Percentiles rank a stretch among this genome's conserved stretches.
Conservation (phyloP, 1,140 invertebrate genomes). For the Rhyzopertha dominica region DNA sequence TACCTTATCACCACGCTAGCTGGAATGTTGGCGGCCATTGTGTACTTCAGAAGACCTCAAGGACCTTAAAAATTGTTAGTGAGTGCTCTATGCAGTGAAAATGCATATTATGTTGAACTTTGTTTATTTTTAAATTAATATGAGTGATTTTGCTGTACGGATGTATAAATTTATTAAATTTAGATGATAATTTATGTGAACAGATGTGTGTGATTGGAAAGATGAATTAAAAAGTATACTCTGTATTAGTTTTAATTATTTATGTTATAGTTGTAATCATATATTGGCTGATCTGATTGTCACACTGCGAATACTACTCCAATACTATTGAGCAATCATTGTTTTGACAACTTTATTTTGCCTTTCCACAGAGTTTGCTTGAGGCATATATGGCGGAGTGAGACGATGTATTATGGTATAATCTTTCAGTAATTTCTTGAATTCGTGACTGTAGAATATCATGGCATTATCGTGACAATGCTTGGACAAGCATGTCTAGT, state of each 20-base stretch:
- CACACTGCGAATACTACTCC: neutral
- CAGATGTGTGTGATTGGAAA: neutral
- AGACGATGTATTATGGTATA: too few relatives aligned
- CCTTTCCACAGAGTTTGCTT: neutral
- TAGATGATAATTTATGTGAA: neutral
- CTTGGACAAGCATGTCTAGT: slow-evolving; percentile 1
- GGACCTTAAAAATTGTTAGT: slow-evolving; percentile 40
- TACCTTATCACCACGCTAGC: slow-evolving; percentile 82
- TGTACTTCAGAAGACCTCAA: slow-evolving; percentile 70
- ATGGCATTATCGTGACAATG: neutral
- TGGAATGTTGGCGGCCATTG: slow-evolving; percentile 72
- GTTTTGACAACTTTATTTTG: neutral
- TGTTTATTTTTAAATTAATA: neutral
- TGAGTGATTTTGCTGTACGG: neutral
- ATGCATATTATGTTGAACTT: neutral
- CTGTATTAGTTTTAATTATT: too few relatives aligned
- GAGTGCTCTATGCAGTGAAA: neutral
- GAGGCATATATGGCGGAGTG: too few relatives aligned
- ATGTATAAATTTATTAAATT: neutral
- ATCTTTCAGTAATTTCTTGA: neutral
- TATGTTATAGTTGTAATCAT: too few relatives aligned
- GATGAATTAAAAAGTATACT: neutral
- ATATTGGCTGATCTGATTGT: too few relatives aligned
- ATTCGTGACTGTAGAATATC: neutral
- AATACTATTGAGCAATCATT: neutral